Base-by-base conservation (phyloP, 2,797 vertebrate species). In the Protosalanx chinensis region DNA sequence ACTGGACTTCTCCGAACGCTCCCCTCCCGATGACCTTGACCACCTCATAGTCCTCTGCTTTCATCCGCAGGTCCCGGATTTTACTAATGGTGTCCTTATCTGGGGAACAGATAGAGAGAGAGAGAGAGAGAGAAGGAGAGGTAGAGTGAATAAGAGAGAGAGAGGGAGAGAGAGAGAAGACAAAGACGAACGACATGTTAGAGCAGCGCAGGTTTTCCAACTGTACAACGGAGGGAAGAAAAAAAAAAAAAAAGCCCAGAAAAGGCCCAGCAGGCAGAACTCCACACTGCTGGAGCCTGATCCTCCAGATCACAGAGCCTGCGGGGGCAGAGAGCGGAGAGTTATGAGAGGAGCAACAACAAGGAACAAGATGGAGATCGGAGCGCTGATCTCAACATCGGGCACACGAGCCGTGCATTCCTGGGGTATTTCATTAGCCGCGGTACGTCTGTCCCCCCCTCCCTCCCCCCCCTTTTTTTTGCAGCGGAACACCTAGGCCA, bases 1-100 rank as follows among this genome's bases (percentile, higher is more conserved):
- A 82, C 64, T 99, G 98, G 79, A 99, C 97, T 87, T 99, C 98
- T 84, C 98, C 98, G 88, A 99, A 99, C 3, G 98, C 98, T 77
- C 98, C 98, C 91, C 98, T 95, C 68, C 98, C 98, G 20, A 99
- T 99, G 85, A 99, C 97, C 84, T 99, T 99, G 82, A 99, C 97
- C 77, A 98, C 96, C 87, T 99, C 98, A 88, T 99, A 99, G 90
- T 99, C 98, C 85, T 94, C 97, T n/a, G 96, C 97, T 93, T 97
- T 98, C 98, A 99, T 99, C 41, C 98, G 97, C 81, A 99, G 93
- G 88, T 98, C 95, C 82, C 98, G 95, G 69, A 99, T 95, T 92
- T 99, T 99, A 93, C 94, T 94, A 88, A 98, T 95, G 23, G 96
- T 98, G 79, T 99, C 95, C 89, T 98, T 98, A 92, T 99, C 97